phyloP scores from a whole-genome alignment of 2,113 vertebrate genomes.

The Rallus limicola region DNA sequence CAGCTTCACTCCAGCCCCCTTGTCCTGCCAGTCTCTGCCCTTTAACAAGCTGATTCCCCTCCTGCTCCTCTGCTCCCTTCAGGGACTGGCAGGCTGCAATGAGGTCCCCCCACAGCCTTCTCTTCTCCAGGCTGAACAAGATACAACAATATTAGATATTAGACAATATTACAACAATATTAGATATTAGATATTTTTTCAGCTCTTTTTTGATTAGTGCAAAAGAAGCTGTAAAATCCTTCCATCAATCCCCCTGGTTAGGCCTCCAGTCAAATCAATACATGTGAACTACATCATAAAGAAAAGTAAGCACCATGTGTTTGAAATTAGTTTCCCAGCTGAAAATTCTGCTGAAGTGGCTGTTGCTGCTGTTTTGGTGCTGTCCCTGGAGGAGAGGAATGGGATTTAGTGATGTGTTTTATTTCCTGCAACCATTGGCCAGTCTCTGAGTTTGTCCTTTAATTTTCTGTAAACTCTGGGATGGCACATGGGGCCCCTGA shows the following conservation, averaged over 20 bases:
- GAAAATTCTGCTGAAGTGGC: neutral
- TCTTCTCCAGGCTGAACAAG: no score
- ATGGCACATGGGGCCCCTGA: neutral
- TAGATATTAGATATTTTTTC: neutral
- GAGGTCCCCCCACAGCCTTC: no score
- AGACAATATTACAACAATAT: no score
- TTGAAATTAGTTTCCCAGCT: neutral
- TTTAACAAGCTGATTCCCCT: no score
- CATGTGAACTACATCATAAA: neutral
- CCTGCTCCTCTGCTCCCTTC: no score
- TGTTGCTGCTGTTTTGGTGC: neutral
- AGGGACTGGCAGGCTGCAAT: no score
- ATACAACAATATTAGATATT: no score
- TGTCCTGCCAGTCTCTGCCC: no score
- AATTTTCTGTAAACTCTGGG: neutral
- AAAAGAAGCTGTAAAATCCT: neutral
- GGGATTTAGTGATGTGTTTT: neutral
- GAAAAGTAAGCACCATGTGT: neutral
- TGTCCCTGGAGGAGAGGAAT: neutral
- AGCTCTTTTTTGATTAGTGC: neutral
- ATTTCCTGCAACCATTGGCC: neutral
- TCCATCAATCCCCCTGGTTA: neutral
- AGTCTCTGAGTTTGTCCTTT: neutral
- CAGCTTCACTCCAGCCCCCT: no score
- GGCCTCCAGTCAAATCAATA: neutral